A percentile compares a stretch with the other conserved stretches of the same genome.
Conservation (phyloP, 2,113 vertebrate genomes). For the Pseudopodoces humilis region DNA sequence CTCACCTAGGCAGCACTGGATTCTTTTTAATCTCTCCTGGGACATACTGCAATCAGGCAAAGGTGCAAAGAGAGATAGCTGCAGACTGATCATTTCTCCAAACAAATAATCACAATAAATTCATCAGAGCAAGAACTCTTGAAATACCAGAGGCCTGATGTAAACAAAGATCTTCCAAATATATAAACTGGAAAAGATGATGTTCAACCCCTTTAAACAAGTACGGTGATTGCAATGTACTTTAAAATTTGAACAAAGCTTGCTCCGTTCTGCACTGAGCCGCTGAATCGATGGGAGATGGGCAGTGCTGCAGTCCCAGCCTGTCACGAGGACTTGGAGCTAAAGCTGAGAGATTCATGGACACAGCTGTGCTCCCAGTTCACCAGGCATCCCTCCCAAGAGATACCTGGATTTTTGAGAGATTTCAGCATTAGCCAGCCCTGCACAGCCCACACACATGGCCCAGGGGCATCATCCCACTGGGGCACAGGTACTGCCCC, state of each 20-base stretch:
- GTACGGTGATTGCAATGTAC: too few species aligned
- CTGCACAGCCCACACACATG: background rate
- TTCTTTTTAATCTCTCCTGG: background rate
- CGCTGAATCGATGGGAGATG: accelerated
- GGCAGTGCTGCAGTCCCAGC: background rate
- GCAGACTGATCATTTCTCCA: background rate
- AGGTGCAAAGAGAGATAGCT: background rate
- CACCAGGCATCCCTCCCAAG: background rate
- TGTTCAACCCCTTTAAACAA: background rate
- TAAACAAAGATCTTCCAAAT: conserved; percentile 9
- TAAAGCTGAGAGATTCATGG: background rate
- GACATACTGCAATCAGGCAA: background rate
- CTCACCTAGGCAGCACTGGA: background rate
- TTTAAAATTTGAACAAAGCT: background rate
- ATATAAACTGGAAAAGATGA: background rate
- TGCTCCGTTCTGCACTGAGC: accelerated
- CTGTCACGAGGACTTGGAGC: accelerated
- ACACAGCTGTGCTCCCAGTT: background rate
- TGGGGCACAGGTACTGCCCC: accelerated
- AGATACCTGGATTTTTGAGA: background rate
- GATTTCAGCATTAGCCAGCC: background rate
- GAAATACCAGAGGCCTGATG: background rate
- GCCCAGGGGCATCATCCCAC: background rate
- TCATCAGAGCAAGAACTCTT: background rate
- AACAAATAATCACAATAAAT: background rate